These are phyloP conservation scores for Bembecia ichneumoniformis DNA, from an alignment of 2,888 invertebrate species.

Conservation along the genomic window DNA sequence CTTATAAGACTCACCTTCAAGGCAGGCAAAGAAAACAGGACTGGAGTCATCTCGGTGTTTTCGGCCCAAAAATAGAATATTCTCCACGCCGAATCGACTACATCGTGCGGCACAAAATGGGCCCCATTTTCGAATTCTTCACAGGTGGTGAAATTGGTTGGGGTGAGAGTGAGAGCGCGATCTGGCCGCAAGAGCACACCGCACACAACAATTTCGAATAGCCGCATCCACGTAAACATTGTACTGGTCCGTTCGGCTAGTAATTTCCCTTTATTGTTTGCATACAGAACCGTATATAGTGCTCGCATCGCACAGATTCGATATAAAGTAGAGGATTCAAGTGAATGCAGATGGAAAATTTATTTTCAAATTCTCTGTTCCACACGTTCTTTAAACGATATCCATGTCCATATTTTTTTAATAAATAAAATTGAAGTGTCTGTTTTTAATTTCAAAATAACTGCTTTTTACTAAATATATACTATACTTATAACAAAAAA, in stretches of 20 bases:
- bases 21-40: conserved; percentile 39
- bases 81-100: conserved; percentile 48
- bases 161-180: conserved; percentile 7
- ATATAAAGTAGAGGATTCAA: conserved; percentile 13
- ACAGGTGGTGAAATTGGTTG: conserved; percentile 34
- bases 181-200: conserved; percentile 13
- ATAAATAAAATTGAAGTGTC: no score
- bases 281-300: conserved; percentile 23
- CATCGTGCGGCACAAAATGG: conserved; percentile 35
- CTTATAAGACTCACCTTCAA: conserved; percentile 45
- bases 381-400: no score
- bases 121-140: conserved; percentile 48
- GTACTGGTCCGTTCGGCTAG: conserved; percentile 25
- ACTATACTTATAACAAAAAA: no score
- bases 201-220: conserved; percentile 38
- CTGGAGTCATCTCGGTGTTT: conserved; percentile 36
- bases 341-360: not conserved
- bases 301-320: conserved; percentile 25
- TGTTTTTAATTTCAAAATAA: no score
- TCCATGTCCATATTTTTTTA: no score
- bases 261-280: conserved; percentile 34
- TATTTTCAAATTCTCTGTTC: no score
- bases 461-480: no score
- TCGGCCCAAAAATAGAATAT: conserved; percentile 55
- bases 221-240: conserved; percentile 43